These are phyloP conservation scores for Caenorhabditis sp. DNA, from an alignment of 2,888 invertebrate species.

Conservation along the genomic window DNA sequence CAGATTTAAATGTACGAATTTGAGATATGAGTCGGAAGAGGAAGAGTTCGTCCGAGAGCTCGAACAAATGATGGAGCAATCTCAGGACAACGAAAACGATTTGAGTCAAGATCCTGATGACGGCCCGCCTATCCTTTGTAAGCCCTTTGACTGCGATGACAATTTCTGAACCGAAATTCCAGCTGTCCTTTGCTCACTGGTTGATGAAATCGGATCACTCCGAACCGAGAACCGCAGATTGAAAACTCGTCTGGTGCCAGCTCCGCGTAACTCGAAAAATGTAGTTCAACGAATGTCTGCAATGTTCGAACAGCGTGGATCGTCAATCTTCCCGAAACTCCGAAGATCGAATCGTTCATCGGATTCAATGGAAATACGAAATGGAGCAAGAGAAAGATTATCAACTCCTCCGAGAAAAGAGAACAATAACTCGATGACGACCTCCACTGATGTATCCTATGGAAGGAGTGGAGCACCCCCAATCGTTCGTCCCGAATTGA, in stretches of 20 bases:
- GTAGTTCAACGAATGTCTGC: conserved; percentile 74
- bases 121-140: conserved; percentile 61
- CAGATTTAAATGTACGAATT: too few species aligned
- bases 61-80: conserved; percentile 74
- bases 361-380: conserved; percentile 72
- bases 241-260: conserved; percentile 74
- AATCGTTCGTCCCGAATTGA: conserved; percentile 80
- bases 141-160: not conserved
- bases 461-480: conserved; percentile 71
- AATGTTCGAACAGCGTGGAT: conserved; percentile 68
- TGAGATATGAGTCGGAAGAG: conserved; percentile 81
- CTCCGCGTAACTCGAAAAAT: conserved; percentile 59
- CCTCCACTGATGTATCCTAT: conserved; percentile 80
- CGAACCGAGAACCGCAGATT: conserved; percentile 79
- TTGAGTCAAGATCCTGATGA: conserved; percentile 31
- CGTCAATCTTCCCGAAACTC: conserved; percentile 66
- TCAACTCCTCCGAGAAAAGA: conserved; percentile 78
- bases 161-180: conserved; percentile 60
- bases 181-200: conserved; percentile 81
- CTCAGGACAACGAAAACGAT: conserved; percentile 54
- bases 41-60: conserved; percentile 81
- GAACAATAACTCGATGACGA: conserved; percentile 70
- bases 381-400: conserved; percentile 79
- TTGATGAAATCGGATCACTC: conserved; percentile 80
- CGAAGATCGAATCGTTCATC: conserved; percentile 58